Conservation (phyloP, 2,797 vertebrate genomes). For the Pampus argenteus region DNA sequence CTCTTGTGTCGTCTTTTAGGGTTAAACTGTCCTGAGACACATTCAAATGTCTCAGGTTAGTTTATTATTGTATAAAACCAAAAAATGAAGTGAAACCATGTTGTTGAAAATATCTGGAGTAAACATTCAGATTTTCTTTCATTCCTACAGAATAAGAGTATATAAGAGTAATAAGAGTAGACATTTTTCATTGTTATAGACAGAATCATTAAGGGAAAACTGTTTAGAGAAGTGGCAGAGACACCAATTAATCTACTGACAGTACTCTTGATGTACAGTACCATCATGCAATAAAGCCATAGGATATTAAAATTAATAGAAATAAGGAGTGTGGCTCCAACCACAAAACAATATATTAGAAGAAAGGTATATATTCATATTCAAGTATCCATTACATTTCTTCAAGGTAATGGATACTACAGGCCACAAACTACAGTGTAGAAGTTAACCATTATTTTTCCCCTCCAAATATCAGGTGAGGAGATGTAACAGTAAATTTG, state of each 20-base stretch:
- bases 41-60: background rate
- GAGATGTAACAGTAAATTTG: background rate
- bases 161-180: too few relatives aligned
- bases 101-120: background rate
- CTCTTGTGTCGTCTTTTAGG: background rate
- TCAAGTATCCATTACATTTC: too few relatives aligned
- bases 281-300: slow-evolving; percentile 8
- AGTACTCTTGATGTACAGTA: background rate
- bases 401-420: slow-evolving; percentile 1
- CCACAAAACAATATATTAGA: background rate
- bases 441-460: background rate
- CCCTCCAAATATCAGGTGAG: background rate
- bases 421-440: background rate
- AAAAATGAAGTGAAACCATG: background rate
- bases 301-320: slow-evolving; percentile 3
- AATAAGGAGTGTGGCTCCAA: background rate
- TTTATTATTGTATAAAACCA: background rate
- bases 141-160: background rate
- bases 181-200: background rate
- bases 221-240: background rate
- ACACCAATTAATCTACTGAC: background rate
- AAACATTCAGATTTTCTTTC: too few relatives aligned
- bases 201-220: background rate
- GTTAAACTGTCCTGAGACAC: too few relatives aligned
- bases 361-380: background rate